Evolutionary conservation across 2,113 vertebrate genomes (phyloP), one percentile per base, ranked within the genome.

Genomic region (Rhinopomastus cyanomelas): DNA sequence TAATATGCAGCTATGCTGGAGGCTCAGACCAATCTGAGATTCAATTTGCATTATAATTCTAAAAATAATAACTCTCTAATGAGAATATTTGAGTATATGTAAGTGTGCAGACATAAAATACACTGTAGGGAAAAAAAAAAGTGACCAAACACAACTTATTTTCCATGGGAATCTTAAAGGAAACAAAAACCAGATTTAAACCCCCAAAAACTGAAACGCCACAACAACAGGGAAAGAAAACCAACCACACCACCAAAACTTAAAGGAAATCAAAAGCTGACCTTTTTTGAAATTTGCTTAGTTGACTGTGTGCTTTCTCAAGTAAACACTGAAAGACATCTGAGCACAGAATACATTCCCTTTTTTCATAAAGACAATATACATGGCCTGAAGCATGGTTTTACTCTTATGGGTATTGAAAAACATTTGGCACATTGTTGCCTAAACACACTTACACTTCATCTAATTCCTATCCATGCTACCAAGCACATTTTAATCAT

Each of bases 21-120:
- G 95, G 91, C 91, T 96, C 78, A 88, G 78, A 89, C 86, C 95
- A 94, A 93, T 95, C 93, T 81, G 46, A 92, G 84, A 92, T 81
- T 87, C 92, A 91, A 93, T 95, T 93, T 92, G 93, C 78, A 94
- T 96, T 91, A 79, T 89, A 92, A 94, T 89, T 90, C 91, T 93
- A 94, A 95, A 96, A 95, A 95, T 94, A 95, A 93, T 95, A 94
- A 94, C 92, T 86, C 85, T 89, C 88, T 94, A 96, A 95, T 95
- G 87, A 96, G 91, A 92, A 88, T 87, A 86, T 92, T 83, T 94
- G 83, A 88, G 75, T 51, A 19, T 66, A 72, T 79, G 65, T 75
- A 83, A 94, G 78, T 81, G 52, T 87, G 71, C 68, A 95, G 88
- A 87, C 48, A 83, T 42, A 67, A 90, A 88, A 92, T 62, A 77